A percentile compares a stretch with the other conserved stretches of the same genome.
Conservation (phyloP, 2,113 vertebrate species). For the Anoplopoma fimbria region DNA sequence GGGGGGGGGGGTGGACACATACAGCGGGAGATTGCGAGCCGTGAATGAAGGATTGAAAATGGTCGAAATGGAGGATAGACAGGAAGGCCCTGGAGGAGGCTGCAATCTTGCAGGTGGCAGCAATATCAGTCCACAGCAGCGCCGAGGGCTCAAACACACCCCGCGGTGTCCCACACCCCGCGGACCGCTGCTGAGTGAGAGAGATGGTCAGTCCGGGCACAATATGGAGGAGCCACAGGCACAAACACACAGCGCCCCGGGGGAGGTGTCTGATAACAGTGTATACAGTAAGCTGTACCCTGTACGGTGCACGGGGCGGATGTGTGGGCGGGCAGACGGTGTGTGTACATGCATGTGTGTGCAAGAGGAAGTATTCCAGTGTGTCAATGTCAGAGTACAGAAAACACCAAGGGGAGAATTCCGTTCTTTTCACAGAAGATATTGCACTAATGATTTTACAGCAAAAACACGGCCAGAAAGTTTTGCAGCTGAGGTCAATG, state of each 20-base stretch:
- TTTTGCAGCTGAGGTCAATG: too few species aligned
- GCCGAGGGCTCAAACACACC: conserved; percentile 63
- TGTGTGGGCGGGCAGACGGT: background rate
- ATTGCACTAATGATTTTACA: too few species aligned
- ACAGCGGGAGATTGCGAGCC: conserved; percentile 18
- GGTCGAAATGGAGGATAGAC: conserved; percentile 31
- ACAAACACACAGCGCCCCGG: conserved; percentile 40
- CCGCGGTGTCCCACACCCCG: too few species aligned
- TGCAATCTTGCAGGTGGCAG: conserved; percentile 56
- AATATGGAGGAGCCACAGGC: conserved; percentile 57
- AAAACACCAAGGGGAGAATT: background rate
- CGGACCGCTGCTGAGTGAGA: conserved; percentile 38
- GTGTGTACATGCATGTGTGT: too few species aligned
- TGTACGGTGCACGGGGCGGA: background rate
- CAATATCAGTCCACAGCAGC: conserved; percentile 50
- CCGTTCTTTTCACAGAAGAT: too few species aligned
- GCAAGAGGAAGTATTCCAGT: too few species aligned
- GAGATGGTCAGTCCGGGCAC: conserved; percentile 53
- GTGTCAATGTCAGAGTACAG: background rate
- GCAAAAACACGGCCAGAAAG: too few species aligned
- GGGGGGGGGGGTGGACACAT: background rate
- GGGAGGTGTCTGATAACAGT: conserved; percentile 59
- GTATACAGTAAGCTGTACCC: conserved; percentile 29
- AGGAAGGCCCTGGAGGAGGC: conserved; percentile 51
- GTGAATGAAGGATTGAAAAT: conserved; percentile 47